Conservation (phyloP, 1,140 invertebrate genomes). For the Danaus melanippus region DNA sequence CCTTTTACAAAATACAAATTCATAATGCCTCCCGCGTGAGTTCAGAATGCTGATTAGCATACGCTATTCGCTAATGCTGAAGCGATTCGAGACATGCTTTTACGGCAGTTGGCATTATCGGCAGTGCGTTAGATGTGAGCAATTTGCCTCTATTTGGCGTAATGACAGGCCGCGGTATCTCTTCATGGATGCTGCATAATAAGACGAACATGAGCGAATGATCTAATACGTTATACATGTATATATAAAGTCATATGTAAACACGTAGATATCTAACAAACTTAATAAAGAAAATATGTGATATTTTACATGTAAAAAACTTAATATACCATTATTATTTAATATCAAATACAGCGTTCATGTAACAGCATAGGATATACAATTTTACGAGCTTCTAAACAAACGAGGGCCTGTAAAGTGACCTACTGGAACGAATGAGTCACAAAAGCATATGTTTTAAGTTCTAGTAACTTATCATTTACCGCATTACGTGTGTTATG, state of each 20-base stretch:
- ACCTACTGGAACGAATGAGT: constrained; percentile 55
- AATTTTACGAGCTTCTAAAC: constrained; percentile 41
- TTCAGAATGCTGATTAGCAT: constrained; percentile 37
- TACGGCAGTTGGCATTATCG: constrained; percentile 48
- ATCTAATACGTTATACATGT: constrained; percentile 26
- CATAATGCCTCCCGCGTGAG: constrained; percentile 7
- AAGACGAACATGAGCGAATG: constrained; percentile 48
- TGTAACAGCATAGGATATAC: constrained; percentile 7
- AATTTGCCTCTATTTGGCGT: constrained; percentile 69
- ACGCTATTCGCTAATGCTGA: constrained; percentile 29
- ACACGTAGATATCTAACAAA: too few species aligned
- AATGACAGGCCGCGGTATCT: constrained; percentile 65
- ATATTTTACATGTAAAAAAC: too few species aligned
- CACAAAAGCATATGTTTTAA: constrained; percentile 69
- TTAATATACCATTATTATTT: background rate
- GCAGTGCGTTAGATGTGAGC: constrained; percentile 63
- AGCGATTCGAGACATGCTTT: constrained; percentile 44
- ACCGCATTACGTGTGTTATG: constrained; percentile 64
- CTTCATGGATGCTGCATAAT: constrained; percentile 56
- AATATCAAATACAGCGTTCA: constrained; percentile 2
- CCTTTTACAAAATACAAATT: too few species aligned
- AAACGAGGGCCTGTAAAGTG: constrained; percentile 32
- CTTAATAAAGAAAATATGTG: too few species aligned
- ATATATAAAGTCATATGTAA: too few species aligned
- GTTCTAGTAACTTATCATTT: constrained; percentile 67